Percentiles rank a stretch among this genome's conserved stretches.
Evolutionary conservation across 1,140 invertebrate genomes (phyloP).

Genomic region (Dreissena rostriformis): DNA sequence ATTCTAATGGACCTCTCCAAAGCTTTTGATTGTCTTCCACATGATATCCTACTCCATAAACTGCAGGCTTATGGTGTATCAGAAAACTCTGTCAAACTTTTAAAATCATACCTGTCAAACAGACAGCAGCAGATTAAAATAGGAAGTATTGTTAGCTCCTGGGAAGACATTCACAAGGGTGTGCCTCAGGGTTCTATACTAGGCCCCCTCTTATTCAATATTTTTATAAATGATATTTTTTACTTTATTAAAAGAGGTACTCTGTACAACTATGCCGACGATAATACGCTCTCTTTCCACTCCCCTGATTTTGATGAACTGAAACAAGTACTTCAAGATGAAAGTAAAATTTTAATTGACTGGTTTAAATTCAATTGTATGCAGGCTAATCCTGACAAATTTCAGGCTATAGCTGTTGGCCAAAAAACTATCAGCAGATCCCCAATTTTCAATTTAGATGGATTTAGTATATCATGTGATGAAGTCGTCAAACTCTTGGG

Average conservation of each 20-base stretch:
- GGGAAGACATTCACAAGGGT: neutral
- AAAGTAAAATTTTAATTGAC: neutral
- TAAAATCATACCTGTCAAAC: neutral
- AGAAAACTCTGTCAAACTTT: neutral
- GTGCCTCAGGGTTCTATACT: conserved; percentile 11
- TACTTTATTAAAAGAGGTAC: neutral
- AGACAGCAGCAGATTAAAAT: neutral
- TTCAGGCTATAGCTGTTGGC: conserved; percentile 41
- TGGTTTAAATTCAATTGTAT: conserved; percentile 31
- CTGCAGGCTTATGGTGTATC: neutral
- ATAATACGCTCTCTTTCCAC: conserved; percentile 24
- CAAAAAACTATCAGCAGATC: neutral
- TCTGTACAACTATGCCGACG: conserved; percentile 34
- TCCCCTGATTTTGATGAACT: neutral
- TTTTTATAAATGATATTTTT: conserved; percentile 17
- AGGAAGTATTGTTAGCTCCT: neutral
- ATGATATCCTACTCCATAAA: neutral
- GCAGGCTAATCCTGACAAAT: conserved; percentile 35
- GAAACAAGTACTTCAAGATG: too few species aligned
- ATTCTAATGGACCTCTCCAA: conserved; percentile 6
- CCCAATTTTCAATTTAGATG: conserved; percentile 12
- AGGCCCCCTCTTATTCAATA: neutral
- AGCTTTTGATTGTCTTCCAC: too few species aligned
- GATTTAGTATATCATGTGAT: conserved; percentile 42
- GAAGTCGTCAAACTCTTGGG: conserved; percentile 43